Percentiles rank a stretch among this genome's conserved stretches.
Evolutionary conservation across 1,140 invertebrate species (phyloP).

Genomic region (Zaprionus ornatus): DNA sequence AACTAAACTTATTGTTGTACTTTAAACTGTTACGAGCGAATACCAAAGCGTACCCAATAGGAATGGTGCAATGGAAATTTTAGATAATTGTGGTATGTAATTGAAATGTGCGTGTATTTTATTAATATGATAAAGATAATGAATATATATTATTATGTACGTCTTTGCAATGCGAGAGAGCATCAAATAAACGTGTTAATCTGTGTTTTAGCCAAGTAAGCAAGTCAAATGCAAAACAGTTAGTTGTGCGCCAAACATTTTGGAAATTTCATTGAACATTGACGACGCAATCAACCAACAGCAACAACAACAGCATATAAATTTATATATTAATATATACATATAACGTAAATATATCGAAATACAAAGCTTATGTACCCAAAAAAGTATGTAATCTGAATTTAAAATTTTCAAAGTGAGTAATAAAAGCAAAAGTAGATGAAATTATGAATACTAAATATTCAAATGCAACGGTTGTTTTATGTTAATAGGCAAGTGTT

Average conservation of each 20-base stretch:
- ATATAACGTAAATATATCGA: constrained; percentile 50
- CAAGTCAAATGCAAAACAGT: constrained; percentile 47
- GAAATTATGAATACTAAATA: constrained; percentile 23
- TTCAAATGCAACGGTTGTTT: constrained; percentile 17
- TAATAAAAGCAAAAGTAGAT: constrained; percentile 79
- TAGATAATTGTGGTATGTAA: constrained; percentile 75
- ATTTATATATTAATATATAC: constrained; percentile 57
- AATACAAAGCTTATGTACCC: constrained; percentile 71
- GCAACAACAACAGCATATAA: constrained; percentile 34
- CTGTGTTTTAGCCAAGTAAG: constrained; percentile 81
- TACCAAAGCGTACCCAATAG: constrained; percentile 30
- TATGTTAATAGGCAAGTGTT: not conserved
- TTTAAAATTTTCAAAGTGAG: constrained; percentile 80
- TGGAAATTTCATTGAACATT: constrained; percentile 19
- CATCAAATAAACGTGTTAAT: constrained; percentile 78
- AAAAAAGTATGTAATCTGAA: constrained; percentile 78
- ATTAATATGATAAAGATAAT: constrained; percentile 25
- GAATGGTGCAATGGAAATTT: constrained; percentile 47
- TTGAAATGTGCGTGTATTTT: constrained; percentile 68
- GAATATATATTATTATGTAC: constrained; percentile 37
- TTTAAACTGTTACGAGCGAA: constrained; percentile 60
- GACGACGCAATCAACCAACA: constrained; percentile 35
- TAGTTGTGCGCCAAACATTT: constrained; percentile 17
- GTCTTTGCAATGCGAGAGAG: constrained; percentile 59
- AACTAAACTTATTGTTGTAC: constrained; percentile 78